Base-by-base conservation (phyloP, 2,888 invertebrate species). In the Mythimna lalbum region DNA sequence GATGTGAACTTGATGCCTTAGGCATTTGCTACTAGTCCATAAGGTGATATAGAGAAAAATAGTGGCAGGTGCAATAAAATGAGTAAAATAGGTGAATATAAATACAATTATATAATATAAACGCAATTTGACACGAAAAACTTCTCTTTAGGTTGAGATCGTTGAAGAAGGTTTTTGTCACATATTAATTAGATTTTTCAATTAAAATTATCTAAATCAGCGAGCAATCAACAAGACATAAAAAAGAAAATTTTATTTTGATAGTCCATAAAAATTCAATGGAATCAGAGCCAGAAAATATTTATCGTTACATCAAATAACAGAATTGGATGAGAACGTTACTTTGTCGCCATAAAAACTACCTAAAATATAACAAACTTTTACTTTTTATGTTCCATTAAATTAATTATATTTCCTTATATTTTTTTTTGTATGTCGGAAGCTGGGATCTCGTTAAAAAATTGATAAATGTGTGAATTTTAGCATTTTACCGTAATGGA, bases 381-480 rank as follows among this genome's bases (percentile, higher is more conserved):
- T 86, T 85, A 85, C 81, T 85, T 83, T 86, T 77, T 69, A 65
- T 60, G 33, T 52, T 53, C 23, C 27, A 78, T 78, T 63, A 78
- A 80, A 59, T 76, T 69, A 73, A 79, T 73, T 67, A 55, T 71
- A n/a, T 78, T 84, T 82, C 78, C 82, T 80, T 69, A 69, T 49
- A 80, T 53, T 12, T 39, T 39, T 80, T 82, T 82, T 76, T 73
- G 69, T 67, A 64, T 75, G 82, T 86, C 90, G 90, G 90, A 90
- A 88, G 87, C 76, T 57, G n/a, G 50, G 63, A 53, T 69, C 80
- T 81, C 75, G 76, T 85, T 82, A 78, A 77, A 78, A 27, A 74
- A 72, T 78, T 83, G 82, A 89, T 81, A 84, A 84, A 90, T 87
- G 91, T 90, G 90, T 87, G 89, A 89, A 85, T 82, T 87, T 83